Percentiles rank a stretch among this genome's conserved stretches.
phyloP scores from a whole-genome alignment of 1,140 invertebrate genomes.

The Drosophila insularis region DNA sequence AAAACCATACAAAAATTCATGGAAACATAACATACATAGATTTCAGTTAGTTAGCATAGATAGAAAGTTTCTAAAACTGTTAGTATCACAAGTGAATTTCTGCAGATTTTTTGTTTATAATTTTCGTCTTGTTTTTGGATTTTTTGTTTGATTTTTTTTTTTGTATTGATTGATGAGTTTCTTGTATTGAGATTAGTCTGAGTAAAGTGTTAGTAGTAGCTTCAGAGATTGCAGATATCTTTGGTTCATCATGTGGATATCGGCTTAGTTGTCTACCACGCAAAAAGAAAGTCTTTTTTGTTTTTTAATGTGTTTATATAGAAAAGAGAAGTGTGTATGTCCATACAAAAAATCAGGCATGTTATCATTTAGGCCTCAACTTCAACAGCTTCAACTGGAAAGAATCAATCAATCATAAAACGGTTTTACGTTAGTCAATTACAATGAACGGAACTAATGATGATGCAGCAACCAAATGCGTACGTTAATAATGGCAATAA shows the following conservation, averaged over 20 bases:
- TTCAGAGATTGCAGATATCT: constrained; percentile 60
- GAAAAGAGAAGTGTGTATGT: constrained; percentile 73
- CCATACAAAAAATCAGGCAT: constrained; percentile 80
- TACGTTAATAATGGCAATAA: constrained; percentile 54
- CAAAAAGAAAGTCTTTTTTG: constrained; percentile 61
- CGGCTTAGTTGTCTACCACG: constrained; percentile 65
- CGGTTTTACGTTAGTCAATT: constrained; percentile 75
- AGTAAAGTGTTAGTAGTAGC: constrained; percentile 52
- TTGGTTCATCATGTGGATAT: constrained; percentile 65
- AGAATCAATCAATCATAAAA: constrained; percentile 82
- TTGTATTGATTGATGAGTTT: constrained; percentile 30
- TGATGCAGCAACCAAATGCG: constrained; percentile 63
- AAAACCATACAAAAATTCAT: constrained; percentile 42
- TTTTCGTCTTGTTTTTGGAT: constrained; percentile 29
- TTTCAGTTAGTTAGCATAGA: constrained; percentile 42
- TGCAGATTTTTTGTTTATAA: constrained; percentile 36
- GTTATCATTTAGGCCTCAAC: constrained; percentile 82
- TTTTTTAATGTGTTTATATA: constrained; percentile 65
- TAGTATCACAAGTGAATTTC: constrained; percentile 56
- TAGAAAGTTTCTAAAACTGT: constrained; percentile 30
- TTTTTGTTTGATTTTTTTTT: constrained; percentile 39
- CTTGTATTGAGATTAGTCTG: constrained; percentile 42
- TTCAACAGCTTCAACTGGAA: constrained; percentile 82
- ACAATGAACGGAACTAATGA: constrained; percentile 69
- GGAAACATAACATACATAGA: constrained; percentile 36